phyloP scores from a whole-genome alignment of 2,888 invertebrate species.

The Adelphocoris suturalis region DNA sequence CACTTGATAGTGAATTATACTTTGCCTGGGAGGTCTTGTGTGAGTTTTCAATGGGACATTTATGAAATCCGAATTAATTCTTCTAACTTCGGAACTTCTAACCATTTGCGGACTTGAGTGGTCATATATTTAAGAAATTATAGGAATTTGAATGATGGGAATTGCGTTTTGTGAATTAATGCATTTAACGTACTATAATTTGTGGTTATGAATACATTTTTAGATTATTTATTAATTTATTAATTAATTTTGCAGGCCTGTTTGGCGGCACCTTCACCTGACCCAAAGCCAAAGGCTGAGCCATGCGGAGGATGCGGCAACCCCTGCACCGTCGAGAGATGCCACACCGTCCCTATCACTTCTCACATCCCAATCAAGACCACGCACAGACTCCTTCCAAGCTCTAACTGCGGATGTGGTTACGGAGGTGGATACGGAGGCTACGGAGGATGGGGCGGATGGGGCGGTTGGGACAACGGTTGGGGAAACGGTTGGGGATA shows the following conservation, averaged over 20 bases:
- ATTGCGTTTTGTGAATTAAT: too few relatives aligned
- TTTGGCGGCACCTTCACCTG: background rate
- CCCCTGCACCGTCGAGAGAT: constrained; percentile 25
- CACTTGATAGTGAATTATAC: too few relatives aligned
- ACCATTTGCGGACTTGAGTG: too few relatives aligned
- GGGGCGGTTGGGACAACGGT: constrained; percentile 12
- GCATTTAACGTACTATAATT: too few relatives aligned
- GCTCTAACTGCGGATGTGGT: background rate
- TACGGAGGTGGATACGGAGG: background rate
- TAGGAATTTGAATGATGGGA: too few relatives aligned
- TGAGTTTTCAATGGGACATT: too few relatives aligned
- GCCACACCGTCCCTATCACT: constrained; percentile 58
- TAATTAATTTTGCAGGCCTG: constrained; percentile 3
- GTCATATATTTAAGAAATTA: too few relatives aligned
- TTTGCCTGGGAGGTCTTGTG: too few relatives aligned
- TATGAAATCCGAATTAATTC: too few relatives aligned
- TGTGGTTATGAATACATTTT: too few relatives aligned
- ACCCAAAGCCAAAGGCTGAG: constrained; percentile 27
- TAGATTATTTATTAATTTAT: background rate
- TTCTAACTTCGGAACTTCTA: too few relatives aligned
- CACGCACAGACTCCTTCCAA: constrained; percentile 43
- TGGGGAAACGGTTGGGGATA: constrained; percentile 36
- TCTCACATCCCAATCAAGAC: constrained; percentile 48
- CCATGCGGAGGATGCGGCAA: constrained; percentile 30
- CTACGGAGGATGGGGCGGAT: constrained; percentile 23